Evolutionary conservation across 2,888 invertebrate species (phyloP), one percentile per base, ranked within the genome.

Genomic region (Keiferia lycopersicella): DNA sequence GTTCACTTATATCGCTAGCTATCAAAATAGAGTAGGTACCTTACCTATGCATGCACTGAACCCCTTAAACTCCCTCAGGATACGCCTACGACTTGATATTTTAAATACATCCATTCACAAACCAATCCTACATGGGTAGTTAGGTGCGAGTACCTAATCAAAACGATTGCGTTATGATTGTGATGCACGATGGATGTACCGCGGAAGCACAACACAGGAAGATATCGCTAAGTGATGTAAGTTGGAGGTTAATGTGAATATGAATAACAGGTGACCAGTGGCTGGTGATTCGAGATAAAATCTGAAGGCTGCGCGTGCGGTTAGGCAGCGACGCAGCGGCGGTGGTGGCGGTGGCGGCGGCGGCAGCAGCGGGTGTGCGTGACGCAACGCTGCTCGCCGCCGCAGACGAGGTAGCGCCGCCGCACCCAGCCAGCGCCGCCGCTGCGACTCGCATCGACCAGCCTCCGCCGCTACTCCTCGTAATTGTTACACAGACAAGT

Each of bases 401-500:
- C 81, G 84, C 85, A 90, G 88, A 87, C 89, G 83, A 80, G 78
- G 80, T 81, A 87, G 88, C 90, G 89, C 88, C 88, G 82, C 72
- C 71, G 70, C 78, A 34, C 80, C 73, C 75, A 59, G 77, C 81
- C 77, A 81, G 77, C 77, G 81, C 77, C 77, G 81, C 77, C 80
- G 79, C 78, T 78, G 78, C 88, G 87, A 81, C 71, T 69, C 75
- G 78, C 80, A 79, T 69, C 70, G 70, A 77, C 79, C 73, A 75
- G 76, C 81, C 76, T 81, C 77, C 76, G 81, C 78, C 78, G 78
- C 86, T 87, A 83, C 83, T 34, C 60, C 81, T 85, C 81, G 82
- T 88, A 88, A 90, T 90, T 89, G 86, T 87, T 88, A 86, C 84
- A 85, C 86, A 84, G 87, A 88, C 89, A 84, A 86, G 88, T 87